A percentile compares a stretch with the other conserved stretches of the same genome.
These are phyloP conservation scores for Myzus persicae DNA, from an alignment of 1,140 invertebrate genomes.

Conservation along the genomic window DNA sequence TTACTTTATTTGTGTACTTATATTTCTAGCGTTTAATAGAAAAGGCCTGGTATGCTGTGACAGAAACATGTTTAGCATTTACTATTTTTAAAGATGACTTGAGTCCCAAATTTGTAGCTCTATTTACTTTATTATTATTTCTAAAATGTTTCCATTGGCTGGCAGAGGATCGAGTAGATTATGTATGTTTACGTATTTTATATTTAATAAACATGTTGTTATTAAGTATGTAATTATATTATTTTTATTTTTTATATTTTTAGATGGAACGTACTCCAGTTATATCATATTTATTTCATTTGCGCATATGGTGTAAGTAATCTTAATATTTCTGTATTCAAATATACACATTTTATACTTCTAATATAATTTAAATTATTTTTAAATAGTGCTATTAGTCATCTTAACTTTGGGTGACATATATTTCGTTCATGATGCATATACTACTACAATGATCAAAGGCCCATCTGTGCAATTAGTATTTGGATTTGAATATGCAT, in stretches of 20 bases:
- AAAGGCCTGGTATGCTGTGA: conserved; percentile 98
- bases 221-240: neutral
- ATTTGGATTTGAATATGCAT: conserved; percentile 99
- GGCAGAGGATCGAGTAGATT: conserved; percentile 98
- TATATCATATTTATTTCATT: conserved; percentile 94
- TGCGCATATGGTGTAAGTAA: conserved; percentile 83
- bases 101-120: conserved; percentile 96
- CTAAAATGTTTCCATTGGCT: conserved; percentile 99
- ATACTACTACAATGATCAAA: conserved; percentile 90
- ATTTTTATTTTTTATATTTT: conserved; percentile 45
- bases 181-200: conserved; percentile 75
- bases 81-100: conserved; percentile 99
- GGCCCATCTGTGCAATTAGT: conserved; percentile 98
- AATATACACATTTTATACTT: neutral
- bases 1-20: conserved; percentile 20
- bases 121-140: conserved; percentile 96
- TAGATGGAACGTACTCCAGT: conserved; percentile 99
- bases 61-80: conserved; percentile 98
- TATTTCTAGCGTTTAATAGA: conserved; percentile 93
- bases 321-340: neutral
- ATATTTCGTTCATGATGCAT: conserved; percentile 92
- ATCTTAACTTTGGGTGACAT: conserved; percentile 85
- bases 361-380: conserved; percentile 30
- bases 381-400: conserved; percentile 73
- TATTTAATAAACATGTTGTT: neutral